Base-by-base conservation (phyloP, 37 sponge, comb jelly and placozoan species). In the Bolinopsis microptera region DNA sequence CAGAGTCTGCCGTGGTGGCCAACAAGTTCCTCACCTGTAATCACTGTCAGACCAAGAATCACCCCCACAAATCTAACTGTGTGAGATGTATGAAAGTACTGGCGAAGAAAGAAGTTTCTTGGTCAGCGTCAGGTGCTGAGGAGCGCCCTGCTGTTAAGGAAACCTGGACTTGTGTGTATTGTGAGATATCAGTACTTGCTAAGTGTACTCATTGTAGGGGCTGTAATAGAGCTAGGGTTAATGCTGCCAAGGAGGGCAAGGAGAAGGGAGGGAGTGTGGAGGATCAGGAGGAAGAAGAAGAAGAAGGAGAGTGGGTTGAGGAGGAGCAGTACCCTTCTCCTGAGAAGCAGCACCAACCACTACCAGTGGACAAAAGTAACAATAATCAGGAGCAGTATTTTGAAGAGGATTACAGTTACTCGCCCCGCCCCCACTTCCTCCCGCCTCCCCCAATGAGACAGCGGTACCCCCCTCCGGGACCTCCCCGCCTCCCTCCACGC, bases 1-100 rank as follows among this genome's bases (percentile, higher is more conserved):
- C 80, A 21, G 80, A 77, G 27, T 27, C 32, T 31, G 32, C 27
- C 0, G 16, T 34, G 18, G 36, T 36, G 1, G 80, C 80, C 32
- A 32, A 16, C 5, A 77, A 77, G 33, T 77, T 77, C 33, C 80
- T 77, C 22, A 35, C 80, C 8, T 77, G 80, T 32, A 31, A 31
- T 3, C 80, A 77, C 37, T 86, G 90, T 34, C 37, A 86, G 36
- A 86, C 90, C 25, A 86, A 86, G 90, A 86, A 86, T 27, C 90
- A 39, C 2, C 1, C 41, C 5, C 61, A 39, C 36, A 86, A 86
- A 86, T 39, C 26, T 30, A 18, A 86, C 0, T 86, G 90, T 86
- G 41, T 41, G 26, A 1, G 90, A 30, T 86, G 90, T 40, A 9
- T 86, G 30, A 86, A 39, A 40, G 38, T 48, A 1, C 26, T 86